Base-by-base conservation (phyloP, 2,113 vertebrate species). In the Corythoichthys haematopterus region DNA sequence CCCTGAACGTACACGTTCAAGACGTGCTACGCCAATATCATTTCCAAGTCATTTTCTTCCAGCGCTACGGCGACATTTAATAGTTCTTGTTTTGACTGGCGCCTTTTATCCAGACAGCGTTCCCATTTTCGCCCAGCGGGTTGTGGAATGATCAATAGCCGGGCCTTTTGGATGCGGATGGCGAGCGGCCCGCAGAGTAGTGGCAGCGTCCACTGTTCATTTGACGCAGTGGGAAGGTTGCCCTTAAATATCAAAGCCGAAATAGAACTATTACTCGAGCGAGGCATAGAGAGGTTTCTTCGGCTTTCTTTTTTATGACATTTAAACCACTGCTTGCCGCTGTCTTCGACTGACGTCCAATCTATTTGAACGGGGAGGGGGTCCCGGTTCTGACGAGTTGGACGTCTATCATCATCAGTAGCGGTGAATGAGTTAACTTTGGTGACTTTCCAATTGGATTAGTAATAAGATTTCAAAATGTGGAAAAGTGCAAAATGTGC, bases 141-240 rank as follows among this genome's bases (percentile, higher is more conserved):
- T 36, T 59, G 48, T 40, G 53, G 62, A 59, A 78, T 82, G 81
- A 84, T 63, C 77, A 81, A 88, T 80, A 43, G 63, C 56, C 33
- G 7, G 43, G 55, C 48, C 38, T 61, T 43, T 43, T 12, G 8
- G 59, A 20, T 20, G 59, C 12, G 59, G 38, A 43, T 43, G 40
- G 58, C 58, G 10, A 20, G 58, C 38, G 3, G 38, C 33, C 33
- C 33, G 13, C 55, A 11, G 8, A 20, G 59, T 43, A 5, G 28
- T 8, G 40, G 6, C 40, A 43, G 16, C n/a, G 3, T 35, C 38
- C 40, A 3, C 38, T 28, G 59, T 36, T 57, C 38, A 20, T 61
- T 61, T 20, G 59, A 4, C 59, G 20, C 59, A 61, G 59, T 20
- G 38, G 59, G 59, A 20, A 12, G 59, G n/a, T 61, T 61, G 58